Percentiles rank a stretch among this genome's conserved stretches.
phyloP scores from a whole-genome alignment of 2,888 invertebrate genomes.

The Drosophila anomalata region DNA sequence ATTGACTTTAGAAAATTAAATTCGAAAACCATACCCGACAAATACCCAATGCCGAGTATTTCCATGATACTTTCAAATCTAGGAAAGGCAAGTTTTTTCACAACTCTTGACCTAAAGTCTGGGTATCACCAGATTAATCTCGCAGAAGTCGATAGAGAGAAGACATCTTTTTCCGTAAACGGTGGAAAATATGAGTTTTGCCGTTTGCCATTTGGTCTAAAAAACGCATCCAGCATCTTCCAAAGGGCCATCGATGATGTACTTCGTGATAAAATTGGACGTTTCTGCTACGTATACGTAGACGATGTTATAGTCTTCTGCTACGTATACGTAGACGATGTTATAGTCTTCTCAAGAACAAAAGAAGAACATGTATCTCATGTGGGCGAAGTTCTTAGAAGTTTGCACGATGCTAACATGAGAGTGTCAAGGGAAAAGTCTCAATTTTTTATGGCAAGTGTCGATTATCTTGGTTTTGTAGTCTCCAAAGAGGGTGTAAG shows the following conservation, averaged over 20 bases:
- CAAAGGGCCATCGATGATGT: background rate
- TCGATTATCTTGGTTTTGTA: background rate
- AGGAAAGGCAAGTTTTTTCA: background rate
- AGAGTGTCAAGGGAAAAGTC: too few relatives aligned
- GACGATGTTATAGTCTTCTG: background rate
- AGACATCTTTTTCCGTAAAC: too few relatives aligned
- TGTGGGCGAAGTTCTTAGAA: too few relatives aligned
- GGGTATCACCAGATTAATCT: background rate
- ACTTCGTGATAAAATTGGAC: background rate
- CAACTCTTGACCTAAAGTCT: background rate
- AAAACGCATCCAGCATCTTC: background rate
- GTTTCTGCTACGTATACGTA: background rate
- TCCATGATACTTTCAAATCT: too few relatives aligned
- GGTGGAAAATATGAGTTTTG: background rate
- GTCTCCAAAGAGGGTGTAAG: background rate
- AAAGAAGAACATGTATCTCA: too few relatives aligned
- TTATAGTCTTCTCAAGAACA: too few relatives aligned
- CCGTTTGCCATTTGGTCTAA: background rate
- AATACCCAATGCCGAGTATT: too few relatives aligned
- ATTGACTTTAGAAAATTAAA: too few relatives aligned
- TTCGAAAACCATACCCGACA: too few relatives aligned
- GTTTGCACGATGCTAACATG: too few relatives aligned
- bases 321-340: too few relatives aligned
- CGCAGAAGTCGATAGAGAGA: background rate
- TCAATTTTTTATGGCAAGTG: background rate